Evolutionary conservation across 2,888 invertebrate genomes (phyloP).

Genomic region (Andrena bicolor): DNA sequence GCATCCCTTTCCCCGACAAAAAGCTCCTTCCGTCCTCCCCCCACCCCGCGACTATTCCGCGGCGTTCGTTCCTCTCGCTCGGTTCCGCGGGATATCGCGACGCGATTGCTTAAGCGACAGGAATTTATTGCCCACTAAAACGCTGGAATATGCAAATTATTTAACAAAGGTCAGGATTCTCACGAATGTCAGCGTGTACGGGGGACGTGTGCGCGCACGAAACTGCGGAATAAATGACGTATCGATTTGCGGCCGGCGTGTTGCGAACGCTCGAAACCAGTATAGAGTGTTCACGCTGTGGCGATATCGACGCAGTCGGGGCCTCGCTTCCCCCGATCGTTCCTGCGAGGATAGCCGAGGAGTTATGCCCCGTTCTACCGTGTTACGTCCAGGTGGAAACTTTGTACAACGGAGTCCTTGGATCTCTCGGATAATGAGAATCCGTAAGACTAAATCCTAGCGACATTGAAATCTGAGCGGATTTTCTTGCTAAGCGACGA

Average conservation of each 20-base stretch:
- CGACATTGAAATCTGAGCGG: no score
- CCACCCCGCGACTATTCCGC: conserved; percentile 23
- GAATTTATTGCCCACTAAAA: conserved; percentile 83
- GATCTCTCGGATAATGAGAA: no score
- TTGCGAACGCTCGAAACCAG: conserved; percentile 18
- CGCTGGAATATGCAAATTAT: conserved; percentile 82
- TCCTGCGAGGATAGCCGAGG: neutral
- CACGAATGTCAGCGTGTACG: conserved; percentile 70
- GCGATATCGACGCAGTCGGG: conserved; percentile 12
- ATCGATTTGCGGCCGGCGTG: conserved; percentile 51
- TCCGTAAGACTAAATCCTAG: no score
- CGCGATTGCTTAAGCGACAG: conserved; percentile 81
- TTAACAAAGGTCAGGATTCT: conserved; percentile 82
- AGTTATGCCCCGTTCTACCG: neutral
- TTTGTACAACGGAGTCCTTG: neutral
- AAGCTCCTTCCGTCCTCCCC: neutral
- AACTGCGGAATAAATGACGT: conserved; percentile 51
- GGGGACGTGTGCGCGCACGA: conserved; percentile 26
- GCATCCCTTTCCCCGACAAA: neutral
- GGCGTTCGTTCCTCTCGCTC: conserved; percentile 23
- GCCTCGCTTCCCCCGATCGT: conserved; percentile 1
- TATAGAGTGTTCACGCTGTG: neutral
- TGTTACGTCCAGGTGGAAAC: neutral
- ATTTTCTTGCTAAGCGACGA: no score
- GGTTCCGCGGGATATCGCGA: conserved; percentile 61